A percentile compares a stretch with the other conserved stretches of the same genome.
Evolutionary conservation across 2,797 vertebrate genomes (phyloP).

Genomic region (Calcarius lapponicus): DNA sequence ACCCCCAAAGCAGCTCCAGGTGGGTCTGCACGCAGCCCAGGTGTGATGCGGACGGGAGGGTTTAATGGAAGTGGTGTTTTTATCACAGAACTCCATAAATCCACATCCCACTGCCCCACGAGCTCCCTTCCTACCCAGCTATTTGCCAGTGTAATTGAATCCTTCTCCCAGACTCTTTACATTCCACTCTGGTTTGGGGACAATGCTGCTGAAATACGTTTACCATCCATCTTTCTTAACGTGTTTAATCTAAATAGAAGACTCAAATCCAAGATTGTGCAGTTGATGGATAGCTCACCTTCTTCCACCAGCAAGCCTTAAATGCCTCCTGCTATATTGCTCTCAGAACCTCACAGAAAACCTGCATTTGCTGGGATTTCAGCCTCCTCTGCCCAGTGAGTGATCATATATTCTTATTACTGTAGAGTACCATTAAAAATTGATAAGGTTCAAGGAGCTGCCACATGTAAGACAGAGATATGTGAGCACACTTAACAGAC

Average conservation of each 20-base stretch:
- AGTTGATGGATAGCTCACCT: conserved; percentile 87
- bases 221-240: conserved; percentile 93
- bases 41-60: not conserved
- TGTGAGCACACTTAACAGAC: not conserved
- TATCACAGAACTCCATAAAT: conserved; percentile 82
- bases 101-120: conserved; percentile 51
- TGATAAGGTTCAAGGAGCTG: conserved; percentile 30
- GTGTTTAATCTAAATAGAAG: conserved; percentile 91
- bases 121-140: conserved; percentile 53
- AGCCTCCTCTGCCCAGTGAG: not conserved
- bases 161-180: conserved; percentile 84
- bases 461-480: not conserved
- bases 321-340: conserved; percentile 75
- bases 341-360: conserved; percentile 62
- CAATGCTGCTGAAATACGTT: conserved; percentile 82
- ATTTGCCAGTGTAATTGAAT: conserved; percentile 82
- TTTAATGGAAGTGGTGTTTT: conserved; percentile 61
- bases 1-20: not conserved
- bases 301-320: conserved; percentile 63
- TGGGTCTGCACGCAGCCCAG: not conserved
- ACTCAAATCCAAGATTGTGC: conserved; percentile 83
- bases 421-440: not conserved
- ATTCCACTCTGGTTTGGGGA: conserved; percentile 88
- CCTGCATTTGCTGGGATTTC: not conserved
- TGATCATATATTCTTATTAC: not conserved